Conservation (phyloP, 2,888 invertebrate species). For the Acanthosepion lycidas region DNA sequence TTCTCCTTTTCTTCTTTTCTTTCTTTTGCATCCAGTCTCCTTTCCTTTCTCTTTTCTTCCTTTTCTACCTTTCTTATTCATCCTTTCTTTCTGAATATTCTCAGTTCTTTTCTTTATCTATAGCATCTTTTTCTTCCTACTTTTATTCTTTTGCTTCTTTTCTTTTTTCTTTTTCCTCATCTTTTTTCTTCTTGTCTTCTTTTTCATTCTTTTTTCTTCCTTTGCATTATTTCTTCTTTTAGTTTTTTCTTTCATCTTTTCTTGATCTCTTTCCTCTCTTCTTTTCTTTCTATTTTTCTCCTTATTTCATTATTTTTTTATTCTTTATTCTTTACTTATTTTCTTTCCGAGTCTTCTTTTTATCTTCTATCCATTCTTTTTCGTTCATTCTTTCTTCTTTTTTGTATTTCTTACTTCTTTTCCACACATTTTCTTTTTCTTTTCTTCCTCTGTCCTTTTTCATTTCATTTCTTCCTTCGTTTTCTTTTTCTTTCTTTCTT, state of each 20-base stretch:
- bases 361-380: too few relatives aligned
- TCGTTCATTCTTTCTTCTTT: neutral
- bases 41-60: neutral
- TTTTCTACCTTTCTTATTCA: too few relatives aligned
- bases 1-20: neutral
- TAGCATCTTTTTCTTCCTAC: neutral
- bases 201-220: too few relatives aligned
- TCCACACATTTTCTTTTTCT: neutral
- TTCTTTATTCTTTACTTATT: neutral
- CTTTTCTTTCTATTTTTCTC: neutral
- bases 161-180: too few relatives aligned
- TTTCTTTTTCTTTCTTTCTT: neutral
- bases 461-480: slow-evolving; percentile 34
- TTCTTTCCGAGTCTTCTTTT: neutral
- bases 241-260: neutral
- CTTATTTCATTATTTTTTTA: neutral
- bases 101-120: too few relatives aligned
- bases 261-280: neutral
- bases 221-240: too few relatives aligned
- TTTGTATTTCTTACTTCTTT: neutral
- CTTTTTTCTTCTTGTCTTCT: too few relatives aligned
- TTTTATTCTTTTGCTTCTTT: too few relatives aligned
- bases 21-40: neutral
- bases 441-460: neutral
- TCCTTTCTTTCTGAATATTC: too few relatives aligned